Percentiles rank a stretch among this genome's conserved stretches.
phyloP scores from a whole-genome alignment of 2,797 vertebrate species.

The Leptodactylus fallax region DNA sequence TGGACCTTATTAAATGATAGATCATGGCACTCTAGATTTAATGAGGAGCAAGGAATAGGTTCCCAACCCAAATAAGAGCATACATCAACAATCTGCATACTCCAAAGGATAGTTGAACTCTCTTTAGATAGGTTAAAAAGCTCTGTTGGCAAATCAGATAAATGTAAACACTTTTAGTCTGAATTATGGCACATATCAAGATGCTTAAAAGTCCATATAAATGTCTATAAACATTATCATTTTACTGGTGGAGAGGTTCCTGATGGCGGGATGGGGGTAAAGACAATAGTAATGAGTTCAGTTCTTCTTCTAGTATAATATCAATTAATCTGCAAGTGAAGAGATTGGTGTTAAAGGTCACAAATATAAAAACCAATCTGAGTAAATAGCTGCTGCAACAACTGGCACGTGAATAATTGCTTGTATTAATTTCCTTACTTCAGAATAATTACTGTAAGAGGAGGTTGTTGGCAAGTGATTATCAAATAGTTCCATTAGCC shows the following conservation, averaged over 20 bases:
- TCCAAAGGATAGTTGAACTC: no score
- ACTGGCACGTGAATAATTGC: background rate
- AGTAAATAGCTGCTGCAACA: background rate
- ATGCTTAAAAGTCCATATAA: background rate
- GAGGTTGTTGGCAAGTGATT: slow-evolving; percentile 19
- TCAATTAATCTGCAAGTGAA: background rate
- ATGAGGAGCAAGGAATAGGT: no score
- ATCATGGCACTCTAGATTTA: no score
- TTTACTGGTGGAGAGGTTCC: background rate
- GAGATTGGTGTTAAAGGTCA: background rate
- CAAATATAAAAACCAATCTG: background rate
- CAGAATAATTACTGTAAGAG: background rate
- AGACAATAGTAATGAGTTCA: background rate
- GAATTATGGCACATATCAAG: no score
- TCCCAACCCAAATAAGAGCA: no score
- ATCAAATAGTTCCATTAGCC: background rate
- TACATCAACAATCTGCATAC: no score
- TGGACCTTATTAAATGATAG: no score
- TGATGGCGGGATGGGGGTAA: background rate
- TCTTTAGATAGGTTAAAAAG: no score
- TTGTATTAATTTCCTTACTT: background rate
- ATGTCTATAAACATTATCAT: background rate
- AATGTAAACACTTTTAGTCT: no score
- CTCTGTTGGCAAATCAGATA: no score
- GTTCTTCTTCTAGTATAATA: background rate